Evolutionary conservation across 1,140 invertebrate species (phyloP).

Genomic region (Mizuhopecten yessoensis): DNA sequence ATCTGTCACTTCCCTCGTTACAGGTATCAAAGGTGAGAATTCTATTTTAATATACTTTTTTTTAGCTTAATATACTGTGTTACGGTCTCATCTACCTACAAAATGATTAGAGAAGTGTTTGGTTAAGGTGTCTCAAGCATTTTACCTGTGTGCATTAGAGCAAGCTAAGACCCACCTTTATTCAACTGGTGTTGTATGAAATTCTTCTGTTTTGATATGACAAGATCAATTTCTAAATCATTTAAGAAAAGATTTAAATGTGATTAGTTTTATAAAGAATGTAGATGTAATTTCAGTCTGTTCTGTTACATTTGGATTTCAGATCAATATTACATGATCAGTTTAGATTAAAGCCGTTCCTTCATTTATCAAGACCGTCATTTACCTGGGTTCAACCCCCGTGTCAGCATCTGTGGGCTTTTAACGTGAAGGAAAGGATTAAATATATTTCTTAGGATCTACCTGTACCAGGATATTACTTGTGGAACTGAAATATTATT

Average conservation of each 20-base stretch:
- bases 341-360: background rate
- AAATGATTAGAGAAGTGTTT: background rate
- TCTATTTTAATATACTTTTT: conserved; percentile 24
- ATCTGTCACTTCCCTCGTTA: conserved; percentile 10
- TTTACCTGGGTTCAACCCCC: background rate
- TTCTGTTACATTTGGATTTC: background rate
- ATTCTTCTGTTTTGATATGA: background rate
- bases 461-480: background rate
- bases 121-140: background rate
- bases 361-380: background rate
- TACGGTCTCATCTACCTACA: background rate
- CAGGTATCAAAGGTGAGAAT: conserved; percentile 37
- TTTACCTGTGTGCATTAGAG: conserved; percentile 14
- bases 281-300: background rate
- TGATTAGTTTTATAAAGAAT: conserved; percentile 8
- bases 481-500: background rate
- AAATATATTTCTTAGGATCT: background rate
- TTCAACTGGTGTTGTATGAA: background rate
- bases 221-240: conserved; percentile 18
- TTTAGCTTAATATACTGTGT: conserved; percentile 9
- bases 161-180: background rate
- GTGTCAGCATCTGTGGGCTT: background rate
- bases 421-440: background rate
- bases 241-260: conserved; percentile 4
- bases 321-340: background rate